Evolutionary conservation across 2,888 invertebrate species (phyloP).

Genomic region (Lasioglossum malachurum): DNA sequence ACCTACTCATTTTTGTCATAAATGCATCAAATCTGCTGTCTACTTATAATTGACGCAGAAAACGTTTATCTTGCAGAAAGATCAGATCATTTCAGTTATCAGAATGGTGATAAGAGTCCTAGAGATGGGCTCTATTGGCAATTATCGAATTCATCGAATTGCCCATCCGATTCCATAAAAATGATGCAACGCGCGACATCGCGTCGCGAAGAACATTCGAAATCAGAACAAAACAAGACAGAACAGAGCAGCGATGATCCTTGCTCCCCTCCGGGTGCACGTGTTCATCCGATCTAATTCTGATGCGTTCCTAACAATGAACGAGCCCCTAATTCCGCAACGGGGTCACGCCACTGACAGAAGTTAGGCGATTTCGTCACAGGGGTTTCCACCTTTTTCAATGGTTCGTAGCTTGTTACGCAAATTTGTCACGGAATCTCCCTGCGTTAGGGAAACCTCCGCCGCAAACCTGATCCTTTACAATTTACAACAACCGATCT

Average conservation of each 20-base stretch:
- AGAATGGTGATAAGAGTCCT: no score
- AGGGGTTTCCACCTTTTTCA: slow-evolving; percentile 58
- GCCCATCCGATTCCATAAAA: neutral
- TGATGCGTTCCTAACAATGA: slow-evolving; percentile 74
- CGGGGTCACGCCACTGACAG: slow-evolving; percentile 63
- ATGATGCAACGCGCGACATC: neutral
- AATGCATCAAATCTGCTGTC: no score
- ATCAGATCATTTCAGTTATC: no score
- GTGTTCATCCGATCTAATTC: slow-evolving; percentile 78
- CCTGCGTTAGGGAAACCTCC: slow-evolving; percentile 12
- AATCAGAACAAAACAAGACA: neutral
- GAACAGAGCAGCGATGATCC: slow-evolving; percentile 36
- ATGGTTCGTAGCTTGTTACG: slow-evolving; percentile 61
- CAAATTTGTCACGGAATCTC: slow-evolving; percentile 66
- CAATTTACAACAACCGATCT: neutral
- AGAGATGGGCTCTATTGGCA: neutral
- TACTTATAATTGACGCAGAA: no score
- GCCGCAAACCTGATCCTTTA: neutral
- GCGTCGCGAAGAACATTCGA: neutral
- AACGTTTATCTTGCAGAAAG: no score
- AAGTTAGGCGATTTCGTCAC: slow-evolving; percentile 70
- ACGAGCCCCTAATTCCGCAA: slow-evolving; percentile 45
- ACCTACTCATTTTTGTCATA: no score
- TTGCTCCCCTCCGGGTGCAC: slow-evolving; percentile 61
- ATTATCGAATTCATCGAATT: no score